phyloP scores from a whole-genome alignment of 2,888 invertebrate genomes.

The Pseudoips prasinana region DNA sequence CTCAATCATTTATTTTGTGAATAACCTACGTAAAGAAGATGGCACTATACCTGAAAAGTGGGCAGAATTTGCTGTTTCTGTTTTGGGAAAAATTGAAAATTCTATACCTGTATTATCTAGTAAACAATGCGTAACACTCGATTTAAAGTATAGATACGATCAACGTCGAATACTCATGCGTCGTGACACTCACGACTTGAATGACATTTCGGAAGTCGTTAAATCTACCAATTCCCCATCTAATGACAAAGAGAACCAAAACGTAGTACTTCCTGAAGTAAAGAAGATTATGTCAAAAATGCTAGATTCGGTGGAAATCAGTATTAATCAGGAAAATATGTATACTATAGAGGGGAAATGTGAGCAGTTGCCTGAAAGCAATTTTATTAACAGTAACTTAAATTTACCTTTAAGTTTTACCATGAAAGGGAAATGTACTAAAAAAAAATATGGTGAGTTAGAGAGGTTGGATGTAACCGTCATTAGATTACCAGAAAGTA shows the following conservation, averaged over 20 bases:
- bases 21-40: constrained; percentile 54
- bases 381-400: constrained; percentile 10
- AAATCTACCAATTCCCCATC: background rate
- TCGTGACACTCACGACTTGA: constrained; percentile 49
- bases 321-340: constrained; percentile 79
- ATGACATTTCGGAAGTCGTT: constrained; percentile 6
- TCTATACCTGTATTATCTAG: constrained; percentile 38
- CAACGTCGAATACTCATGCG: constrained; percentile 81
- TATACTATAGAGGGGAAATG: constrained; percentile 50
- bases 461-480: constrained; percentile 85
- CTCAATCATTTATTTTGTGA: constrained; percentile 62
- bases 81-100: constrained; percentile 55
- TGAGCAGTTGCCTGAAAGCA: constrained; percentile 44
- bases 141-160: constrained; percentile 81
- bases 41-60: constrained; percentile 70
- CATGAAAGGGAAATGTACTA: constrained; percentile 13
- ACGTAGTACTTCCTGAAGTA: constrained; percentile 40
- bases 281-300: constrained; percentile 76
- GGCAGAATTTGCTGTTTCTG: constrained; percentile 81
- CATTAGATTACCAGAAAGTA: constrained; percentile 71
- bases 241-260: background rate
- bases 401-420: too few species aligned
- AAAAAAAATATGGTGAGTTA: constrained; percentile 75
- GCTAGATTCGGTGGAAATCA: constrained; percentile 83
- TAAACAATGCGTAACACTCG: constrained; percentile 70